These are phyloP conservation scores for Exephanes ischioxanthus DNA, from an alignment of 2,888 invertebrate genomes.

Conservation along the genomic window DNA sequence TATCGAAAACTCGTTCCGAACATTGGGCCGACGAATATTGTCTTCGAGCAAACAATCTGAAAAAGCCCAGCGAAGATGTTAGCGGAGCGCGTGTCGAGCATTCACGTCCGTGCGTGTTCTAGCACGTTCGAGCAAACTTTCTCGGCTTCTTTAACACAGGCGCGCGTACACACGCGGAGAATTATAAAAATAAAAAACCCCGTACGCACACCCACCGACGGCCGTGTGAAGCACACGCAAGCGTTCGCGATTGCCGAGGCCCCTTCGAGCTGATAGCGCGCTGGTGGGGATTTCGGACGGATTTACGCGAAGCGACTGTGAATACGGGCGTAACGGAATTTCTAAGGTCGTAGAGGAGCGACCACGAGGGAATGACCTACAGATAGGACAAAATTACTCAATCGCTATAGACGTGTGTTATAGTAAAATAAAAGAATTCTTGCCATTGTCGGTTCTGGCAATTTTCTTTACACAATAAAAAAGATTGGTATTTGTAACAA, in stretches of 20 bases:
- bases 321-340: slow-evolving; percentile 22
- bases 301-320: slow-evolving; percentile 28
- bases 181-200: slow-evolving; percentile 11
- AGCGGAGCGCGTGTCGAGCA: slow-evolving; percentile 12
- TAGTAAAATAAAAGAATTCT: not conserved
- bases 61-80: slow-evolving; percentile 16
- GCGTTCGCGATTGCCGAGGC: not conserved
- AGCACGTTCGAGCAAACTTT: slow-evolving; percentile 58
- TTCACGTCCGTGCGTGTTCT: slow-evolving; percentile 53
- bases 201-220: not conserved
- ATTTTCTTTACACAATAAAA: not conserved
- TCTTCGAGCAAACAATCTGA: slow-evolving; percentile 1
- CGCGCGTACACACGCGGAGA: slow-evolving; percentile 29
- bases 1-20: not conserved
- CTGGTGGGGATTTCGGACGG: slow-evolving; percentile 7
- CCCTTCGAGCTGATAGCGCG: slow-evolving; percentile 17
- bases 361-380: slow-evolving; percentile 22
- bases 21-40: not conserved
- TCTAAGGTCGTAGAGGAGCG: slow-evolving; percentile 10
- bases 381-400: slow-evolving; percentile 31
- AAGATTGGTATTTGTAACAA: no score
- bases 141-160: slow-evolving; percentile 46
- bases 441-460: not conserved
- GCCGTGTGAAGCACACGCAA: not conserved
- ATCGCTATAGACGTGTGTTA: not conserved